Evolutionary conservation across 2,113 vertebrate genomes (phyloP).

Genomic region (Tetraodon nigroviridis): DNA sequence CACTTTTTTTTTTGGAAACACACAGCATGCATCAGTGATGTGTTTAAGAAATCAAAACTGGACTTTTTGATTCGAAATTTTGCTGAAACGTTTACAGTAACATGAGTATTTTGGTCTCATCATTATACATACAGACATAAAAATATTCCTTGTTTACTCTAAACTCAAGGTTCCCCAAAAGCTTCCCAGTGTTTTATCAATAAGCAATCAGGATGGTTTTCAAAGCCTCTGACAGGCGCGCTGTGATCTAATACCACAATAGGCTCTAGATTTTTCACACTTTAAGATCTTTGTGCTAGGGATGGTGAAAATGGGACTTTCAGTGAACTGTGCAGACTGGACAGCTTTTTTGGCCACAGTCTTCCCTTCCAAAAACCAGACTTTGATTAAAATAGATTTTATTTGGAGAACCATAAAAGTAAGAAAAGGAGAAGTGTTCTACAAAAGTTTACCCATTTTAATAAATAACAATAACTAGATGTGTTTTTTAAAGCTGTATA

Average conservation of each 20-base stretch:
- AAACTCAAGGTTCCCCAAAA: too few species aligned
- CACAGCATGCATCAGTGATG: neutral
- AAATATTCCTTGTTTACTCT: too few species aligned
- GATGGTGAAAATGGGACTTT: constrained; percentile 12
- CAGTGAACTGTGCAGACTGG: neutral
- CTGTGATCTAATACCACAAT: constrained; percentile 33
- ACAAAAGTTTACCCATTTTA: too few species aligned
- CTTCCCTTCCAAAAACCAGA: too few species aligned
- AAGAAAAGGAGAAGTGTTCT: neutral
- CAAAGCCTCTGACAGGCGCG: neutral
- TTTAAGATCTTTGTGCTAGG: constrained; percentile 34
- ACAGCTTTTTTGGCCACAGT: neutral
- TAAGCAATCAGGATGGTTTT: neutral
- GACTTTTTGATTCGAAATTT: too few species aligned
- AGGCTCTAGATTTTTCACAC: constrained; percentile 3
- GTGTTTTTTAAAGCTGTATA: too few species aligned
- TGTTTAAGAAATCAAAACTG: too few species aligned
- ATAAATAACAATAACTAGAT: too few species aligned
- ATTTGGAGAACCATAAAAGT: neutral
- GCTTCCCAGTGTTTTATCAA: neutral
- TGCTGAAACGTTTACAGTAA: too few species aligned
- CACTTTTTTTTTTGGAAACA: neutral
- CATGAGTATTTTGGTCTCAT: too few species aligned
- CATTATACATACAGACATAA: too few species aligned
- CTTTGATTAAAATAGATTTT: too few species aligned